Conservation (phyloP, 2,797 vertebrate genomes). For the Schizopygopsis malacanthus region DNA sequence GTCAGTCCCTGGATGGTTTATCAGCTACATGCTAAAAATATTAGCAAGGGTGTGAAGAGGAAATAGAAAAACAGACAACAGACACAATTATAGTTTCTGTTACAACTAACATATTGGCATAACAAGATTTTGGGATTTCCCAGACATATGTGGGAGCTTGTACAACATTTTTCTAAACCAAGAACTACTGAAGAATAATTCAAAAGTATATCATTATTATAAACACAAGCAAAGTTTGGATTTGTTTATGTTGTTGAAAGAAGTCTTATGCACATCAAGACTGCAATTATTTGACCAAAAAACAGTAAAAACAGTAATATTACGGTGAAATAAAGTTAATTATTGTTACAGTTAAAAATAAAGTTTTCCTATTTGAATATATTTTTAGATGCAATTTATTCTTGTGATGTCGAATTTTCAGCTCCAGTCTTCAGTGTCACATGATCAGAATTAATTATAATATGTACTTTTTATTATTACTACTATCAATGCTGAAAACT, state of each 20-base stretch:
- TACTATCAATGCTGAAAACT: neutral
- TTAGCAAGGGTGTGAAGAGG: neutral
- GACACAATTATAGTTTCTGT: neutral
- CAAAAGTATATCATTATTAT: neutral
- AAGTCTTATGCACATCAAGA: neutral
- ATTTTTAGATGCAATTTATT: neutral
- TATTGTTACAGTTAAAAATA: neutral
- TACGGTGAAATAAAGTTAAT: neutral
- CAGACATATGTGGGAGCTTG: neutral
- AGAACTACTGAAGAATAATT: neutral
- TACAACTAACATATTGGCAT: neutral
- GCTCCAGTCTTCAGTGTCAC: neutral
- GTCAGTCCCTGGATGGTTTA: slow-evolving; percentile 23
- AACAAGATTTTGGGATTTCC: neutral
- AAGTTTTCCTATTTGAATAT: neutral
- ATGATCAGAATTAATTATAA: neutral
- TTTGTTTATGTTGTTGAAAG: neutral
- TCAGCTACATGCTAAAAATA: slow-evolving; percentile 30
- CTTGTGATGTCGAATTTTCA: neutral
- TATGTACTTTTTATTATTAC: neutral
- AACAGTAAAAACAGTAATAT: neutral
- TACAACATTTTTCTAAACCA: neutral
- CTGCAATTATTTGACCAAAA: neutral
- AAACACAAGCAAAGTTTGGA: neutral
- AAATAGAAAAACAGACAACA: neutral